A percentile compares a stretch with the other conserved stretches of the same genome.
Conservation (phyloP, 2,113 vertebrate species). For the Podarcis muralis region DNA sequence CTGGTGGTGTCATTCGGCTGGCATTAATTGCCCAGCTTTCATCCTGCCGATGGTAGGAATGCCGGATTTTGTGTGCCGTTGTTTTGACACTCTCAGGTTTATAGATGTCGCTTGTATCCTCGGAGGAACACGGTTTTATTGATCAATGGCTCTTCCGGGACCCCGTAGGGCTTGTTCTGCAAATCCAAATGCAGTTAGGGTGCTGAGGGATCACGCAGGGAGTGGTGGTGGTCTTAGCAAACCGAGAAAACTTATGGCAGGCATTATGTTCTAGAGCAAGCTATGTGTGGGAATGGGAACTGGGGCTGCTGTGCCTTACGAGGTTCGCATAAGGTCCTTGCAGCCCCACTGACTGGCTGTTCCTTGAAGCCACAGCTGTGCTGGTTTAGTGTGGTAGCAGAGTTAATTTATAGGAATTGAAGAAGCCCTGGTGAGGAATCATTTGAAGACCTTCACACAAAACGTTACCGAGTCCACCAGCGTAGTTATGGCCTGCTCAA, state of each 20-base stretch:
- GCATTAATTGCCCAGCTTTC: constrained; percentile 67
- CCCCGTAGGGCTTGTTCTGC: constrained; percentile 51
- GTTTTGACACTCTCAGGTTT: constrained; percentile 68
- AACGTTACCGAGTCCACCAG: not conserved
- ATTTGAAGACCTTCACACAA: not conserved
- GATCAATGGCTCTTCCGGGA: constrained; percentile 70
- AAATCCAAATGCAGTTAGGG: constrained; percentile 41
- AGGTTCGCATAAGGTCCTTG: constrained; percentile 17
- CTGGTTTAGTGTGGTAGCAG: not conserved
- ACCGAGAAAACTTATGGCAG: constrained; percentile 45
- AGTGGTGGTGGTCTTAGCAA: constrained; percentile 54
- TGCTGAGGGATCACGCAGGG: constrained; percentile 20
- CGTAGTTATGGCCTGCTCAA: not conserved
- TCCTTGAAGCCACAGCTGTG: not conserved
- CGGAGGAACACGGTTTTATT: constrained; percentile 63
- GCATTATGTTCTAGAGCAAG: constrained; percentile 16
- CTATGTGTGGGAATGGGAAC: constrained; percentile 18
- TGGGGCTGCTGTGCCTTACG: constrained; percentile 29
- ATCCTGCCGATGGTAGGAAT: constrained; percentile 49
- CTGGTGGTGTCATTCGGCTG: constrained; percentile 61
- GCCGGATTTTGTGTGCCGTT: constrained; percentile 39
- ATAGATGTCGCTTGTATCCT: constrained; percentile 70
- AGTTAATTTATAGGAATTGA: constrained; percentile 2
- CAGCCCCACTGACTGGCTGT: not conserved
- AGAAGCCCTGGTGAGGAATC: not conserved